Evolutionary conservation across 2,113 vertebrate genomes (phyloP).

Genomic region (Rhinichthys klamathensis): DNA sequence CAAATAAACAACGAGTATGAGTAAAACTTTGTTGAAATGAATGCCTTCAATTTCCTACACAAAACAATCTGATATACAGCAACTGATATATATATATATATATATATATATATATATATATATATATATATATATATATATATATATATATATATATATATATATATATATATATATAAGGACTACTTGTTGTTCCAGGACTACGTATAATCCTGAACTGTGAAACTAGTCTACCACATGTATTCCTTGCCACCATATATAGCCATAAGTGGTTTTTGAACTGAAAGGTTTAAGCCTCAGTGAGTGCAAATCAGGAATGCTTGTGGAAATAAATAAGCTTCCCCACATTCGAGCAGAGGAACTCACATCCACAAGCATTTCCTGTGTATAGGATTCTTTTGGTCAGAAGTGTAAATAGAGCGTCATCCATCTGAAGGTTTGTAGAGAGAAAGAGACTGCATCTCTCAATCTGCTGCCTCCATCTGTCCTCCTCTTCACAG

Average conservation of each 20-base stretch:
- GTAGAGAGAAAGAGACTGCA: slow-evolving; percentile 45
- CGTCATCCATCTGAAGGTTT: slow-evolving; percentile 65
- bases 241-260: slow-evolving; percentile 85
- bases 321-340: slow-evolving; percentile 95
- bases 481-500: slow-evolving; percentile 50
- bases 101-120: not conserved
- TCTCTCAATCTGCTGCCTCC: slow-evolving; percentile 44
- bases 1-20: not conserved
- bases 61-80: not conserved
- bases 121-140: not conserved
- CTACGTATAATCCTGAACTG: slow-evolving; percentile 3
- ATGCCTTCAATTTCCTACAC: not conserved
- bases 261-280: slow-evolving; percentile 77
- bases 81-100: not conserved
- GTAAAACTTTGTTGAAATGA: not conserved
- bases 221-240: slow-evolving; percentile 58
- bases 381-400: slow-evolving; percentile 79
- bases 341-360: slow-evolving; percentile 87
- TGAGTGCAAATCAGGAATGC: slow-evolving; percentile 94
- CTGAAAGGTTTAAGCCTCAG: slow-evolving; percentile 74
- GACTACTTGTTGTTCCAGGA: not conserved
- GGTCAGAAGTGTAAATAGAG: slow-evolving; percentile 77
- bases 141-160: not conserved
- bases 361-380: slow-evolving; percentile 79
- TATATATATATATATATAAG: not conserved